Percentiles rank a stretch among this genome's conserved stretches.
These are phyloP conservation scores for Neosalanx taihuensis DNA, from an alignment of 2,797 vertebrate genomes.

Conservation along the genomic window DNA sequence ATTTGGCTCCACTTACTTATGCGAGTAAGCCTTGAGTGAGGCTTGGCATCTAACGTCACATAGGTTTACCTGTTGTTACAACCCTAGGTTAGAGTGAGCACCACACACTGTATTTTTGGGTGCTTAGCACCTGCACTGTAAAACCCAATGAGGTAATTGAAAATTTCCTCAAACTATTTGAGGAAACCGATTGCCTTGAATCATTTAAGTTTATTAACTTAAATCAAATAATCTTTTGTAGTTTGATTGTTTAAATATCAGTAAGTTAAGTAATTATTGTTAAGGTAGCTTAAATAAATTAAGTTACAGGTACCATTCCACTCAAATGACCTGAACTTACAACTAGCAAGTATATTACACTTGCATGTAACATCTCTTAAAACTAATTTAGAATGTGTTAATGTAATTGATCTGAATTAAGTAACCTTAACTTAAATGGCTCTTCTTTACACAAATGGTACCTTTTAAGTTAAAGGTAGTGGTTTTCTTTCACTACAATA, in stretches of 20 bases:
- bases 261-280: neutral
- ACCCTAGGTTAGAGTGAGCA: no score
- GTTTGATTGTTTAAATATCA: neutral
- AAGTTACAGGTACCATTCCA: neutral
- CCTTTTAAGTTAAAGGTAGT: constrained; percentile 9
- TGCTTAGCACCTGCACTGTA: no score
- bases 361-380: neutral
- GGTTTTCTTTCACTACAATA: constrained; percentile 18
- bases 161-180: constrained; percentile 6
- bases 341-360: constrained; percentile 9
- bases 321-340: constrained; percentile 5
- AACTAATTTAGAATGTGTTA: constrained; percentile 11
- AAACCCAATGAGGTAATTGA: neutral
- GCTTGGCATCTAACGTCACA: no score
- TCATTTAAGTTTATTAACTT: constrained; percentile 7
- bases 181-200: constrained; percentile 9
- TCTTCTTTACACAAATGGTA: constrained; percentile 11
- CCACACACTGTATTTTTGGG: no score
- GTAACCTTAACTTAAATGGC: constrained; percentile 15
- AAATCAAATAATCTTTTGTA: neutral
- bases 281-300: neutral
- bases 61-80: no score
- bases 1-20: no score
- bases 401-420: constrained; percentile 19
- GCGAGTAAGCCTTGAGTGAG: no score